Evolutionary conservation across 2,113 vertebrate genomes (phyloP).

Genomic region (Recurvirostra avosetta): DNA sequence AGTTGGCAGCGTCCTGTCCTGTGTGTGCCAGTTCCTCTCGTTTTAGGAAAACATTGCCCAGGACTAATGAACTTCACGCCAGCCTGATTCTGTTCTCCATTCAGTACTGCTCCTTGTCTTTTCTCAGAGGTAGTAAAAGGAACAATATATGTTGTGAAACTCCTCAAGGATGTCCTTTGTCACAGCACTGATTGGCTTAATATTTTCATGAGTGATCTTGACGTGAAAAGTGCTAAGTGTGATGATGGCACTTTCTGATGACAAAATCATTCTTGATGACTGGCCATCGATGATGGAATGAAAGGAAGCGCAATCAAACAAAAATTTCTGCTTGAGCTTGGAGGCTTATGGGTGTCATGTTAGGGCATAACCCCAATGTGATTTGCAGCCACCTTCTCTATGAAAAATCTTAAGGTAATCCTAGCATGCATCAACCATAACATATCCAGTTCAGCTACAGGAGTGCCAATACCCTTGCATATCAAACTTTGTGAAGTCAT

Average conservation of each 20-base stretch:
- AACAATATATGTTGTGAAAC: neutral
- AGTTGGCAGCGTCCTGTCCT: neutral
- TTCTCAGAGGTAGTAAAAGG: neutral
- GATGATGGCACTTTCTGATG: neutral
- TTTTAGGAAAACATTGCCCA: neutral
- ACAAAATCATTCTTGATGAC: neutral
- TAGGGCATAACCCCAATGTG: neutral
- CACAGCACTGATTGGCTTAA: neutral
- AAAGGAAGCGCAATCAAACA: neutral
- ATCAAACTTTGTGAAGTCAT: neutral
- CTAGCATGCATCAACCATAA: neutral
- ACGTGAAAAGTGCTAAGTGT: neutral
- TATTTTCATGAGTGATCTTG: neutral
- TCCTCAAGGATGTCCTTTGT: neutral
- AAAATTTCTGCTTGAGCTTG: neutral
- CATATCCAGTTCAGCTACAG: neutral
- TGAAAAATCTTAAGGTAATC: neutral
- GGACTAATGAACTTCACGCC: neutral
- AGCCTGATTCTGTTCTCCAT: neutral
- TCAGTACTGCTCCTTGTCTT: neutral
- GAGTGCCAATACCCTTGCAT: neutral
- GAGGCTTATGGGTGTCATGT: fast-evolving
- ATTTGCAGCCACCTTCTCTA: neutral
- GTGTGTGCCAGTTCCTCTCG: neutral
- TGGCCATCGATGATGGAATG: neutral